These are phyloP conservation scores for Strigamia maritima DNA, from an alignment of 2,888 invertebrate genomes.

Conservation along the genomic window DNA sequence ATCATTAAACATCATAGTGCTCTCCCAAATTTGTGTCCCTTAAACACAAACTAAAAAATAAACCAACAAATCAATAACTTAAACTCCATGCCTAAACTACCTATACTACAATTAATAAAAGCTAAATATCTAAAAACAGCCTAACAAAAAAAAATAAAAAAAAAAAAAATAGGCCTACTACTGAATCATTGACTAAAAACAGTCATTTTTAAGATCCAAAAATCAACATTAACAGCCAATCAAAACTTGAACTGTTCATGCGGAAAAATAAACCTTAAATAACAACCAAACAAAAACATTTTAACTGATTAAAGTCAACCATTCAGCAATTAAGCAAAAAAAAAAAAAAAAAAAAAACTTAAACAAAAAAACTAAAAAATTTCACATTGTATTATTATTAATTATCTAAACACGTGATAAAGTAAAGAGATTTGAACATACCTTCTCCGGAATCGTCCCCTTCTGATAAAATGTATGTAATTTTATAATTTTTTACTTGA, in stretches of 20 bases:
- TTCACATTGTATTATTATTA: neutral
- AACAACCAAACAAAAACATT: neutral
- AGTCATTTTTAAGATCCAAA: neutral
- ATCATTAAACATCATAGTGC: no score
- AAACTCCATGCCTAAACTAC: neutral
- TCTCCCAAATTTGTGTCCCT: no score
- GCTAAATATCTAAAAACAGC: neutral
- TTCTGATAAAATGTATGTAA: constrained; percentile 19
- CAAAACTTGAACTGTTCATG: no score
- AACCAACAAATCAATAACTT: neutral
- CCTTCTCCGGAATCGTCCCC: constrained; percentile 28
- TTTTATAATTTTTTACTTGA: neutral
- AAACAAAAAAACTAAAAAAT: neutral
- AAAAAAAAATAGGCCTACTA: neutral
- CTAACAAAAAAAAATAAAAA: neutral
- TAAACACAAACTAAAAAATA: no score
- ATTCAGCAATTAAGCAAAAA: neutral
- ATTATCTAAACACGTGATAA: neutral
- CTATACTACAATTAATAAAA: neutral
- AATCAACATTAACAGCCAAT: neutral
- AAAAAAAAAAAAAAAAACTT: neutral
- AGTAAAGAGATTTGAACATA: neutral
- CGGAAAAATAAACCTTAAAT: neutral
- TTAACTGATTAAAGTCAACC: neutral
- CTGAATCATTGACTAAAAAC: neutral